Conservation (phyloP, 2,113 vertebrate species). For the Varanus salvator region DNA sequence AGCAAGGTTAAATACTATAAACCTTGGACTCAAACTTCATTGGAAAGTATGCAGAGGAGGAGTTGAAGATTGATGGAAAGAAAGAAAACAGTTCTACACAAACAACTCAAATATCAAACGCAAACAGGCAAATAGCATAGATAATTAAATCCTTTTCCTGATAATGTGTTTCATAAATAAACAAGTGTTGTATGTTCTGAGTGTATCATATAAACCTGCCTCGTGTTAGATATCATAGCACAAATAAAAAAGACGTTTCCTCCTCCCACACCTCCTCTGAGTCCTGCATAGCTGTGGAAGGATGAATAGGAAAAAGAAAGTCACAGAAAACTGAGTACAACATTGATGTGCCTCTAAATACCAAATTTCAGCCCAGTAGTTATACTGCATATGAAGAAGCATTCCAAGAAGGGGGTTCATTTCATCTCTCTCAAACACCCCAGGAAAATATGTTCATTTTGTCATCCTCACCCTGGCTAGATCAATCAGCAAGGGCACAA, state of each 20-base stretch:
- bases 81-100: slow-evolving; percentile 35
- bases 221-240: neutral
- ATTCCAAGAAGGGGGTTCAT: slow-evolving; percentile 26
- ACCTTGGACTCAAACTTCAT: neutral
- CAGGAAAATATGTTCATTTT: slow-evolving; percentile 35
- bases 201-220: neutral
- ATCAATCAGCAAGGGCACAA: slow-evolving; percentile 13
- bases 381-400: slow-evolving; percentile 40
- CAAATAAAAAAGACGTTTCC: neutral
- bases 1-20: slow-evolving; percentile 19
- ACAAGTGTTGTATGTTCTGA: slow-evolving; percentile 5
- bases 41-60: neutral
- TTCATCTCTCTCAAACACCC: slow-evolving; percentile 31
- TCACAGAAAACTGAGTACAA: slow-evolving; percentile 61
- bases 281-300: slow-evolving; percentile 26
- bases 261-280: neutral
- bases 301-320: slow-evolving; percentile 59
- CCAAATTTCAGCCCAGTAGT: slow-evolving; percentile 23
- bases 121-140: neutral
- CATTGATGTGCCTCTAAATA: slow-evolving; percentile 46
- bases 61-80: slow-evolving; percentile 23
- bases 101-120: slow-evolving; percentile 27
- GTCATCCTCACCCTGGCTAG: neutral
- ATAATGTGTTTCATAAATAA: slow-evolving; percentile 1
- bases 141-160: slow-evolving; percentile 7